A percentile compares a stretch with the other conserved stretches of the same genome.
phyloP scores from a whole-genome alignment of 2,888 invertebrate genomes.

The Osedax fenrisi region DNA sequence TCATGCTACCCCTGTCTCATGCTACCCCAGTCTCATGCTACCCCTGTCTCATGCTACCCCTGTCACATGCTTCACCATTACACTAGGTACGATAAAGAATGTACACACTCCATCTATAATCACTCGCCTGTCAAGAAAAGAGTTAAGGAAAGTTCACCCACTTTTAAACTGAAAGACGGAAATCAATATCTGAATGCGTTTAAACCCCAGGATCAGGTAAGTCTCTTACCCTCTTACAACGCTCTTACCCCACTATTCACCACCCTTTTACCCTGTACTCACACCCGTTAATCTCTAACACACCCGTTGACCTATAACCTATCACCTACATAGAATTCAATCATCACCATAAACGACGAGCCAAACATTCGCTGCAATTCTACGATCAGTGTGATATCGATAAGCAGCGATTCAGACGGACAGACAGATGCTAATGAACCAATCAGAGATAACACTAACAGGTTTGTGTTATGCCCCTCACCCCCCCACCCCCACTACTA shows the following conservation, averaged over 20 bases:
- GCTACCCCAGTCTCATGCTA: constrained; percentile 35
- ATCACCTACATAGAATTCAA: not conserved
- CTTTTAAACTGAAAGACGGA: not conserved
- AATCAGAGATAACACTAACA: too few relatives aligned
- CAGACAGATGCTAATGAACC: too few relatives aligned
- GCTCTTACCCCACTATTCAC: too few relatives aligned
- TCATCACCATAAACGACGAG: not conserved
- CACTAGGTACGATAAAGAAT: constrained; percentile 39
- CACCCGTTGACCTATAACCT: too few relatives aligned
- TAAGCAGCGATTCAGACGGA: not conserved
- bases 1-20: not conserved
- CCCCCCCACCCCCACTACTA: too few relatives aligned
- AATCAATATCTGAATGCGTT: not conserved
- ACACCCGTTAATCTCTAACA: too few relatives aligned
- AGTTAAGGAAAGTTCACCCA: constrained; percentile 82
- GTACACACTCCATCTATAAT: not conserved
- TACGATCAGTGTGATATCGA: not conserved
- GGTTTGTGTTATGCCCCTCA: too few relatives aligned
- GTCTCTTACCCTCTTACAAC: too few relatives aligned
- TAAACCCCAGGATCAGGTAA: not conserved
- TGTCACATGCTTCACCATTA: constrained; percentile 35
- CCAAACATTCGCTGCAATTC: not conserved
- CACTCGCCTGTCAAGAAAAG: constrained; percentile 84
- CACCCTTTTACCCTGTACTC: too few relatives aligned
- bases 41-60: not conserved